Base-by-base conservation (phyloP, 2,797 vertebrate species). In the Protonibea diacanthus region DNA sequence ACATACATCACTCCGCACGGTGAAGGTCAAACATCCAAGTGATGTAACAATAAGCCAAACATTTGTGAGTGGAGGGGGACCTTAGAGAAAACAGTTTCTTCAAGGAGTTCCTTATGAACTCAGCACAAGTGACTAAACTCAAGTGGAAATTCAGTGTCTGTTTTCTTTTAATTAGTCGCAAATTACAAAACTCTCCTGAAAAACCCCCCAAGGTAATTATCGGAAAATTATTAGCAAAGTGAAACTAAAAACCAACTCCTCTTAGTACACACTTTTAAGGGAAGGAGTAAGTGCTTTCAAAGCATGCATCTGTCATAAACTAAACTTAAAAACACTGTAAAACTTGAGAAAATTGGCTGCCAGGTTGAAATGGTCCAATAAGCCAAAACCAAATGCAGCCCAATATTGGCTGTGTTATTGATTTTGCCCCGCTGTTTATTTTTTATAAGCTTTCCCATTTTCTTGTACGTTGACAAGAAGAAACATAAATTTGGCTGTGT, bases 341-440 rank as follows among this genome's bases (percentile, higher is more conserved):
- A 83, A 88, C 65, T 72, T 61, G 42, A 66, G 81, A 59, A 73
- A 87, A 89, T 82, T 83, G 72, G 62, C 69, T 74, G 75, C 65
- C 68, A 71, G 61, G 25, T 76, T 81, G 74, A 86, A 83, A 89
- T 59, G 56, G 67, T 52, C 67, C 67, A 86, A 86, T 83, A 88
- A 91, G 83, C 73, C 64, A 78, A 79, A 81, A 72, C 66, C 76
- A 88, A 86, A 88, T 63, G 79, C 80, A 80, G 71, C 48, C 33
- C 49, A 44, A 67, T 84, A 78, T 87, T 84, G 80, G 66, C 44
- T 81, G 51, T 11, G 1, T 45, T 88, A 92, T 91, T 83, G 90
- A 93, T 91, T 91, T 83, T 10, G 5, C 78, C 61, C 69, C 17
- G 63, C 78, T 80, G 25, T 82, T 85, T 70, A 73, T 82, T 87